phyloP scores from a whole-genome alignment of 1,140 invertebrate species.

The Saccostrea cuccullata region DNA sequence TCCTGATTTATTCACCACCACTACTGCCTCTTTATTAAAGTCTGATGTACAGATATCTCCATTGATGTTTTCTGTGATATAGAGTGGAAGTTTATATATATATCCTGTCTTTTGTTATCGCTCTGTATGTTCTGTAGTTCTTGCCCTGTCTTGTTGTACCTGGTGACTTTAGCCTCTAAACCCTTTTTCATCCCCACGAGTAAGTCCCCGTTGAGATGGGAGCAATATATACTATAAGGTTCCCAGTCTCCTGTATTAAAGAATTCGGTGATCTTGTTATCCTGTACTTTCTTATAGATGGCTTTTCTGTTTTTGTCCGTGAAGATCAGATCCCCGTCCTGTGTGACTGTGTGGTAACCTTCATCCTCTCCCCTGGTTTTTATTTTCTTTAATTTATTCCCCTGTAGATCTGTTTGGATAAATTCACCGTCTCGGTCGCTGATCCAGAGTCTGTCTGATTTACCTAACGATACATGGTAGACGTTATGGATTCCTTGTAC shows the following conservation, averaged over 20 bases:
- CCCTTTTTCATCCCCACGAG: background rate
- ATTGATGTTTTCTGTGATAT: slow-evolving; percentile 8
- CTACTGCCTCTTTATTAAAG: background rate
- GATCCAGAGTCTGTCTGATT: no score
- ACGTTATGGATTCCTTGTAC: no score
- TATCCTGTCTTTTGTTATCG: background rate
- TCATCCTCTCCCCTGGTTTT: no score
- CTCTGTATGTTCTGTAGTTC: slow-evolving; percentile 6
- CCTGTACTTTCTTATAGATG: background rate
- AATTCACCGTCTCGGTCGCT: no score
- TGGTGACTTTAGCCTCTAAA: background rate
- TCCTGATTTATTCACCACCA: slow-evolving; percentile 11
- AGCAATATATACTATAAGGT: background rate
- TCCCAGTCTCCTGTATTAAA: background rate
- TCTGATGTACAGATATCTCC: slow-evolving; percentile 1
- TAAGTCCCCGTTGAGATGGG: background rate
- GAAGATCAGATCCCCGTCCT: background rate
- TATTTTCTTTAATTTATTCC: no score
- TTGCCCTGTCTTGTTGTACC: background rate
- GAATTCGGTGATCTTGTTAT: background rate
- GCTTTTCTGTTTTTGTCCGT: background rate
- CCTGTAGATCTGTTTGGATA: no score
- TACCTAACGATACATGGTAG: no score
- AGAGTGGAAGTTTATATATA: background rate
- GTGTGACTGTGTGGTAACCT: no score